A percentile compares a stretch with the other conserved stretches of the same genome.
Conservation (phyloP, 2,888 invertebrate genomes). For the Nudaria mundana region DNA sequence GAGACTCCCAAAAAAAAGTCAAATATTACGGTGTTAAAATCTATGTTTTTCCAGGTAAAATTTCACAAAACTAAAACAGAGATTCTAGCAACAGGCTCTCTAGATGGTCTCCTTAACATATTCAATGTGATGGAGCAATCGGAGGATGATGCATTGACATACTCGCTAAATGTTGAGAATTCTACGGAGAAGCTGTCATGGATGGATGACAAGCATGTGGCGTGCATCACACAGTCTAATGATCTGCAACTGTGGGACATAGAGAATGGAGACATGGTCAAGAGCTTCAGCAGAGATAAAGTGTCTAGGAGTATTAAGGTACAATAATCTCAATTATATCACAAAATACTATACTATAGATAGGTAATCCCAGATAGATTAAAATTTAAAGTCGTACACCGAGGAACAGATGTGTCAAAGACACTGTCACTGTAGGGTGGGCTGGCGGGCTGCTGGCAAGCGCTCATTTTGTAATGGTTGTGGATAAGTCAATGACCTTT, state of each 20-base stretch:
- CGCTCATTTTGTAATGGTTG: too few relatives aligned
- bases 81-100: slow-evolving; percentile 87
- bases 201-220: slow-evolving; percentile 70
- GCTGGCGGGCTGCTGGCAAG: too few relatives aligned
- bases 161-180: slow-evolving; percentile 89
- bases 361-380: too few relatives aligned
- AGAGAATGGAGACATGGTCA: slow-evolving; percentile 82
- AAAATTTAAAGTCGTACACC: too few relatives aligned
- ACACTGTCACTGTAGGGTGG: too few relatives aligned
- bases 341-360: too few relatives aligned
- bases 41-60: slow-evolving; percentile 79
- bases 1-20: too few relatives aligned
- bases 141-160: slow-evolving; percentile 91
- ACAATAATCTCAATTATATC: too few relatives aligned
- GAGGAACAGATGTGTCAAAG: too few relatives aligned
- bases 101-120: slow-evolving; percentile 92
- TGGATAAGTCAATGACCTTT: too few relatives aligned
- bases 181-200: slow-evolving; percentile 85
- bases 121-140: slow-evolving; percentile 86
- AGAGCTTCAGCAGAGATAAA: slow-evolving; percentile 79
- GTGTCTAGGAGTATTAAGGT: slow-evolving; percentile 82
- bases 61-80: slow-evolving; percentile 87
- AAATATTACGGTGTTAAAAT: too few relatives aligned
- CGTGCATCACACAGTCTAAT: slow-evolving; percentile 86
- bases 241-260: slow-evolving; percentile 85